Conservation (phyloP, 2,888 invertebrate species). For the Cephus pygmeus region DNA sequence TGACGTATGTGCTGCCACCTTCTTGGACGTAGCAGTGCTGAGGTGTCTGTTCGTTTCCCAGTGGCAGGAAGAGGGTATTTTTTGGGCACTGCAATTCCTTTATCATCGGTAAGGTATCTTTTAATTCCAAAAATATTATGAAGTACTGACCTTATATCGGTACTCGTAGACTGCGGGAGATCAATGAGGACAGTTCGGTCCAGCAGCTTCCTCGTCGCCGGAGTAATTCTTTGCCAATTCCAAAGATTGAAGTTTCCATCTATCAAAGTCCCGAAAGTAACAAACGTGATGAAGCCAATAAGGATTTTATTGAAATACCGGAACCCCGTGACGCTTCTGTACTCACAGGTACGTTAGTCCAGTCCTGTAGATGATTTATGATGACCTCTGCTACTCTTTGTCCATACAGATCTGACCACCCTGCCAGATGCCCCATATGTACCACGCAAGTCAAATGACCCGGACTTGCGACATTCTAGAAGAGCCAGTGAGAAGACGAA, state of each 20-base stretch:
- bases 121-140: not conserved
- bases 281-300: constrained; percentile 72
- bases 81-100: constrained; percentile 94
- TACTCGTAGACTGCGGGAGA: constrained; percentile 79
- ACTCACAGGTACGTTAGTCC: constrained; percentile 68
- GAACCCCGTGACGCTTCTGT: constrained; percentile 77
- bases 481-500: constrained; percentile 86
- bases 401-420: constrained; percentile 26
- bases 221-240: constrained; percentile 93
- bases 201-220: constrained; percentile 85
- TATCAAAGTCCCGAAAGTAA: constrained; percentile 82
- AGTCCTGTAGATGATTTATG: not conserved
- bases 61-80: constrained; percentile 98
- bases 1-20: constrained; percentile 88
- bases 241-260: constrained; percentile 89
- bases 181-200: constrained; percentile 84
- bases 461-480: constrained; percentile 68
- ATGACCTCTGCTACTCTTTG: constrained; percentile 7
- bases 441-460: constrained; percentile 59
- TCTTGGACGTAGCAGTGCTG: constrained; percentile 95
- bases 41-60: constrained; percentile 95
- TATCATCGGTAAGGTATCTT: constrained; percentile 78
- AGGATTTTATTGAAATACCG: constrained; percentile 83
- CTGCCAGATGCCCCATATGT: constrained; percentile 67
- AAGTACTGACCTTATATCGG: not conserved